phyloP scores from a whole-genome alignment of 2,888 invertebrate species.

The Doris montereyensis region DNA sequence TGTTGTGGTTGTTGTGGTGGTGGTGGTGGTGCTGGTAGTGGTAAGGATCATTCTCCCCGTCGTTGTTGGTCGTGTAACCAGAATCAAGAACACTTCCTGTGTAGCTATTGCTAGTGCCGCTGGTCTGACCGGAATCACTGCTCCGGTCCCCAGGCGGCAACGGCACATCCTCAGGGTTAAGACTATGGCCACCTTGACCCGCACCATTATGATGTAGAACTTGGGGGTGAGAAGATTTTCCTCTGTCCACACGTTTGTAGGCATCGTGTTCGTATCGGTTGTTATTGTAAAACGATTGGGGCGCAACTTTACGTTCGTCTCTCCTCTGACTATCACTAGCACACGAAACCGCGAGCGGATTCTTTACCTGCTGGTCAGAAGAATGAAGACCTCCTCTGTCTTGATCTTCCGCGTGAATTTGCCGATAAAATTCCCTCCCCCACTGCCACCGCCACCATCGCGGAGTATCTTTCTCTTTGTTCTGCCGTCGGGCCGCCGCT shows the following conservation, averaged over 20 bases:
- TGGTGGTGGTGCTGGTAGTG: background rate
- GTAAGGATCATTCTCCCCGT: constrained; percentile 55
- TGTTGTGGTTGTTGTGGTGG: background rate
- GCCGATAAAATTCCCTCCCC: too few relatives aligned
- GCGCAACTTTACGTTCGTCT: background rate
- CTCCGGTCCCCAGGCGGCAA: constrained; percentile 43
- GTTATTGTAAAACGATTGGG: background rate
- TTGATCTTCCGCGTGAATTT: too few relatives aligned
- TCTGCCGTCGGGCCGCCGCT: background rate
- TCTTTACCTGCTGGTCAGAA: too few relatives aligned
- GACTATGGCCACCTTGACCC: background rate
- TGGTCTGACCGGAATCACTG: constrained; percentile 58
- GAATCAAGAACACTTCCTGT: constrained; percentile 58
- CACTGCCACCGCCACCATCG: too few relatives aligned
- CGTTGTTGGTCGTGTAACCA: constrained; percentile 62
- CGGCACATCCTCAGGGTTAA: constrained; percentile 30
- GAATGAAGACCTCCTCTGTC: too few relatives aligned
- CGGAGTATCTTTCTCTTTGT: background rate
- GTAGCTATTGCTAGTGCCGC: constrained; percentile 56
- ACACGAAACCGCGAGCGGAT: too few relatives aligned
- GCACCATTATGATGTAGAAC: background rate
- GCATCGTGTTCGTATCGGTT: too few relatives aligned
- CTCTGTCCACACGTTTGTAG: background rate
- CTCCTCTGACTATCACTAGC: too few relatives aligned
- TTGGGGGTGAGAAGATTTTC: background rate